Evolutionary conservation across 2,888 invertebrate species (phyloP), one percentile per base, ranked within the genome.

Genomic region (Cenopis cana): DNA sequence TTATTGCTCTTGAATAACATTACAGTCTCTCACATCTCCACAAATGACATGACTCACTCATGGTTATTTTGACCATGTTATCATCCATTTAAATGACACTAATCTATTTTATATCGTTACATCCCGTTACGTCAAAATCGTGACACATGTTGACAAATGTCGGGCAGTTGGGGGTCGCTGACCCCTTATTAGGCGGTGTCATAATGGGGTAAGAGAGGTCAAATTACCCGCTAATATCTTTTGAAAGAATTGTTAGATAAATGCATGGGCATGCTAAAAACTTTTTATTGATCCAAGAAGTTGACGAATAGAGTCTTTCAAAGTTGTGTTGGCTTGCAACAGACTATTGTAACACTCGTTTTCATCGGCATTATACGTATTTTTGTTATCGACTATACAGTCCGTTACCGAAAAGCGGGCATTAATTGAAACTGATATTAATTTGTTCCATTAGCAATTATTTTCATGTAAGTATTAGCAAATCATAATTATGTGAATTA

Each of bases 81-180:
- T 52, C 18, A 49, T 46, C 60, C n/a, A 49, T 49, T 18, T 29
- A 33, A 49, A 55, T 29, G 29, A 33, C 61, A 50, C 17, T 50
- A 36, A 36, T 50, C 59, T 41, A 18, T 62, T 36, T n/a, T 64
- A 64, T 24, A 60, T 54, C 38, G n/a, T 52, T 38, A 38, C 24
- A 52, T 64, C 64, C 64, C 64, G 64, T 64, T 64, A 64, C 52
- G 38, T 64, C 64, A 38, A 50, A 64, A 64, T 38, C 64, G 64
- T 64, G 64, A 64, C 64, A 64, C 24, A 64, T 64, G 52, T 20
- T 38, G 54, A 64, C 64, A 64, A 64, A 64, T 54, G 52, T 38
- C 64, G 33, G 50, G 36, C 52, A 62, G 49, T 62, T 10, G 10
- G 10, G 20, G 62, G 50, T 64, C 52, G 20, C 10, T n/a, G 54